Evolutionary conservation across 2,113 vertebrate genomes (phyloP).

Genomic region (Fregata magnificens): DNA sequence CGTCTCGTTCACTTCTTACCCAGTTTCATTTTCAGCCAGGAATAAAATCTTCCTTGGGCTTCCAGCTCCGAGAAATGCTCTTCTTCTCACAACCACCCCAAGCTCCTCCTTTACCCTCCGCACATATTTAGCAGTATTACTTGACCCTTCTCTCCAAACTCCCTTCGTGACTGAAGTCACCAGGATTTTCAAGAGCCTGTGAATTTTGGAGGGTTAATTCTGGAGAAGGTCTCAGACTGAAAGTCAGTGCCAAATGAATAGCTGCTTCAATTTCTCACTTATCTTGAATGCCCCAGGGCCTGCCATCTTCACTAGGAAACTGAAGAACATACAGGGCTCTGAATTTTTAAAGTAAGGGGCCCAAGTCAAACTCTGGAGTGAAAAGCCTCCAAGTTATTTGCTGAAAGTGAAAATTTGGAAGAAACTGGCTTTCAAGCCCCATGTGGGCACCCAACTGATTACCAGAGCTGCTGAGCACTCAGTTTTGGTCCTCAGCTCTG

Average conservation of each 20-base stretch:
- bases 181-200: neutral
- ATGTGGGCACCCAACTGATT: neutral
- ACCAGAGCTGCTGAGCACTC: neutral
- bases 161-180: neutral
- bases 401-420: neutral
- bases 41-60: neutral
- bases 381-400: neutral
- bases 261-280: neutral
- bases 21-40: neutral
- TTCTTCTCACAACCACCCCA: neutral
- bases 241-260: neutral
- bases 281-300: neutral
- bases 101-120: neutral
- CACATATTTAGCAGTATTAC: neutral
- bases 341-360: neutral
- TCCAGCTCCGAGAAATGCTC: neutral
- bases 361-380: neutral
- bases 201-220: neutral
- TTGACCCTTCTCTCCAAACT: neutral
- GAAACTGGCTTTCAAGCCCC: neutral
- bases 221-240: neutral
- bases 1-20: neutral
- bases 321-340: neutral
- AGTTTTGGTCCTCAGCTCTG: neutral
- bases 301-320: neutral